Conservation (phyloP, 2,888 invertebrate species). For the Brenthis daphne region DNA sequence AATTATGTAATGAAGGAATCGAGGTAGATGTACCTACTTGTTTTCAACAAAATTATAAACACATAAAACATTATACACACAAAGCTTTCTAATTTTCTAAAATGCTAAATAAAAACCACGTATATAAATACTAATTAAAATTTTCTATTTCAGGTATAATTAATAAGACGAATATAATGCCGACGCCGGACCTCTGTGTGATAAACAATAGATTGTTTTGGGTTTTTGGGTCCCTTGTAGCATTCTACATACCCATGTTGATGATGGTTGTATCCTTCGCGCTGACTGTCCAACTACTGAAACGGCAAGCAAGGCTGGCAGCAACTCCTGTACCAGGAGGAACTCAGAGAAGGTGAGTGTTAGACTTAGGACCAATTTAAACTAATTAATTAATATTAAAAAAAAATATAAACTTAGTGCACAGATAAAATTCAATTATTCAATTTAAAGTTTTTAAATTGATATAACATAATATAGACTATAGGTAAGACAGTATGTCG, state of each 20-base stretch:
- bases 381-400: neutral
- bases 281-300: constrained; percentile 92
- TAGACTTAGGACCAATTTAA: neutral
- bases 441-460: no score
- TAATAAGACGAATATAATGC: constrained; percentile 91
- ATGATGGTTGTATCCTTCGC: constrained; percentile 97
- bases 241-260: constrained; percentile 97
- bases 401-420: no score
- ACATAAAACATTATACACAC: no score
- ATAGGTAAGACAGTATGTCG: no score
- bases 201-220: constrained; percentile 93
- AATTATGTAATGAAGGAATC: no score
- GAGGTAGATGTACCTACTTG: no score
- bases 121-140: neutral
- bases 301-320: constrained; percentile 89
- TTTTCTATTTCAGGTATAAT: constrained; percentile 83
- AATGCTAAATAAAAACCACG: neutral
- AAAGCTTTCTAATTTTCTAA: neutral
- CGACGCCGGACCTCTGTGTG: constrained; percentile 87
- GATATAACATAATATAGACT: no score
- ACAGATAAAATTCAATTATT: no score
- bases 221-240: constrained; percentile 95
- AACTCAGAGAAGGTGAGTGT: constrained; percentile 65
- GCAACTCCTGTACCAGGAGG: constrained; percentile 77
- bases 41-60: no score